Conservation (phyloP, 2,888 invertebrate genomes). For the Galerucella pusilla region DNA sequence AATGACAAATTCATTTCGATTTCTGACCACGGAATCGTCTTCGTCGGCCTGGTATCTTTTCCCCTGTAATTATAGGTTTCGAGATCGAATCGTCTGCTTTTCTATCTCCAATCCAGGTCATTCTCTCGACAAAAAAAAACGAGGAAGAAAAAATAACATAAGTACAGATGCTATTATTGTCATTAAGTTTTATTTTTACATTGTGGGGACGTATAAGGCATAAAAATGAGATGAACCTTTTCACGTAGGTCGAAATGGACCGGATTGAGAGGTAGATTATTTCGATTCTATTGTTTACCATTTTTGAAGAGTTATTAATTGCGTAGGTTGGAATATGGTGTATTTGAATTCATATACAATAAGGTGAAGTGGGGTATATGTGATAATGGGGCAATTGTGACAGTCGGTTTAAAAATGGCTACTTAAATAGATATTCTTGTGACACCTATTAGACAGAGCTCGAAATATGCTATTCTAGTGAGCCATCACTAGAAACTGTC, state of each 20-base stretch:
- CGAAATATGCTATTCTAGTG: no score
- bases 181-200: conserved; percentile 54
- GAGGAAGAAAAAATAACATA: conserved; percentile 48
- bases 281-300: not conserved
- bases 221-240: conserved; percentile 29
- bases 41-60: conserved; percentile 55
- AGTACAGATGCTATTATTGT: conserved; percentile 55
- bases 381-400: no score
- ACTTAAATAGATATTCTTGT: no score
- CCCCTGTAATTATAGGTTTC: conserved; percentile 59
- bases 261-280: not conserved
- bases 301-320: not conserved
- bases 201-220: conserved; percentile 40
- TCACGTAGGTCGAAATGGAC: conserved; percentile 15
- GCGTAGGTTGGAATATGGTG: not conserved
- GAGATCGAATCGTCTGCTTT: conserved; percentile 49
- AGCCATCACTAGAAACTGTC: no score
- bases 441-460: no score
- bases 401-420: no score
- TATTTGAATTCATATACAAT: not conserved
- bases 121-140: conserved; percentile 44
- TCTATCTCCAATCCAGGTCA: conserved; percentile 50
- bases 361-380: no score
- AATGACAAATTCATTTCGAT: conserved; percentile 56
- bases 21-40: conserved; percentile 52